A percentile compares a stretch with the other conserved stretches of the same genome.
Evolutionary conservation across 2,797 vertebrate species (phyloP).

Genomic region (Amblyraja radiata): DNA sequence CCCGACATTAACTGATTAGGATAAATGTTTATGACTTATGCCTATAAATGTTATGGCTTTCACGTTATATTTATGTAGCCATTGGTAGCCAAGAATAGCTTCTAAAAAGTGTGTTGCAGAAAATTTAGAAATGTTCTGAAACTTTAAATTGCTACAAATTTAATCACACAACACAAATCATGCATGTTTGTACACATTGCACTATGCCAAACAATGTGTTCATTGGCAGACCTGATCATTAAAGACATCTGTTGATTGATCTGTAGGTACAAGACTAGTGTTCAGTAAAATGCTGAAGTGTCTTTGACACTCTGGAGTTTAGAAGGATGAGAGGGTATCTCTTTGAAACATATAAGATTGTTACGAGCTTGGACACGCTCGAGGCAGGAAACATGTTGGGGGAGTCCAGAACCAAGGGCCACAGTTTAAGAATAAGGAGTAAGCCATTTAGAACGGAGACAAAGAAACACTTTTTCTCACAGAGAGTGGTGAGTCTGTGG

Average conservation of each 20-base stretch:
- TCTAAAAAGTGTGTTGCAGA: background rate
- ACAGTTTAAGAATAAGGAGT: too few relatives aligned
- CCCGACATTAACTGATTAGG: background rate
- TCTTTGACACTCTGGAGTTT: too few relatives aligned
- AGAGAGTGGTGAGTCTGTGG: too few relatives aligned
- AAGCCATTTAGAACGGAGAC: too few relatives aligned
- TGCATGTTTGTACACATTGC: background rate
- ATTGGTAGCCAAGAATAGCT: background rate
- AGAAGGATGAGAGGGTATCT: too few relatives aligned
- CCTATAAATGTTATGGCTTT: background rate
- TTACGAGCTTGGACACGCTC: too few relatives aligned
- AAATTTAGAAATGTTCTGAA: background rate
- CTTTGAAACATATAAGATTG: too few relatives aligned
- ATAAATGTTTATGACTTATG: background rate
- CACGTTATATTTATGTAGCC: background rate
- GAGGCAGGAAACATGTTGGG: too few relatives aligned
- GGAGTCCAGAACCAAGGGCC: too few relatives aligned
- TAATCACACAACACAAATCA: background rate
- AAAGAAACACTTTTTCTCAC: too few relatives aligned
- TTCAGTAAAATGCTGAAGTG: background rate
- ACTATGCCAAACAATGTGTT: background rate
- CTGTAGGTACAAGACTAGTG: background rate
- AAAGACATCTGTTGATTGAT: background rate
- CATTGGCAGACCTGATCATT: background rate
- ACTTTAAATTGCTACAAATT: background rate